These are phyloP conservation scores for Micoletzkya japonica DNA, from an alignment of 2,888 invertebrate genomes.

Conservation along the genomic window DNA sequence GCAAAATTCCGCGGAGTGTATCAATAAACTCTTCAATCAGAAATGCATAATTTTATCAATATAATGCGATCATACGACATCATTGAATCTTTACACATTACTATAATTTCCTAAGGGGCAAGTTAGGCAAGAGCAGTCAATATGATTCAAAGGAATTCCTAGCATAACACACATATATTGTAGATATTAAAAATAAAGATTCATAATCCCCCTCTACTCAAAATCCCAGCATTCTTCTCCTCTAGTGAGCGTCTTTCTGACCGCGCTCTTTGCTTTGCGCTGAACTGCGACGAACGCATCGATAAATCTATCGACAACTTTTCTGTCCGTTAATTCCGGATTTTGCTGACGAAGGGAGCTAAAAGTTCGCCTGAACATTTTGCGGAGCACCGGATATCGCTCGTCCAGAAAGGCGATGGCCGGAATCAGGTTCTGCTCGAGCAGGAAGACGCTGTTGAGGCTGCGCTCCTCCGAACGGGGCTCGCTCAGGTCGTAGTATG, in stretches of 20 bases:
- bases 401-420: conserved; percentile 35
- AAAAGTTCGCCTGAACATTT: conserved; percentile 30
- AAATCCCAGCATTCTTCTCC: neutral
- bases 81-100: too few species aligned
- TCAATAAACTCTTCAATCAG: too few species aligned
- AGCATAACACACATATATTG: too few species aligned
- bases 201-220: too few species aligned
- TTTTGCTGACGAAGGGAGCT: conserved; percentile 17
- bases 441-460: conserved; percentile 31
- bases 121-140: too few species aligned
- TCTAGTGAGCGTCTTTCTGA: neutral
- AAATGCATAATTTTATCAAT: too few species aligned
- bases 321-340: conserved; percentile 24
- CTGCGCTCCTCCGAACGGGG: conserved; percentile 27
- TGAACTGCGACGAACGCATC: neutral
- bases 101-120: too few species aligned
- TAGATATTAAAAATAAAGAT: too few species aligned
- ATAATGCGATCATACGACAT: too few species aligned
- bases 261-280: neutral
- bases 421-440: conserved; percentile 33
- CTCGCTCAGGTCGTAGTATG: conserved; percentile 32
- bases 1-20: too few species aligned
- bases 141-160: too few species aligned
- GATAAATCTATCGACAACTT: conserved; percentile 27
- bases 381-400: conserved; percentile 34